A percentile compares a stretch with the other conserved stretches of the same genome.
These are phyloP conservation scores for Hestina assimilis DNA, from an alignment of 1,140 invertebrate species.

Conservation along the genomic window DNA sequence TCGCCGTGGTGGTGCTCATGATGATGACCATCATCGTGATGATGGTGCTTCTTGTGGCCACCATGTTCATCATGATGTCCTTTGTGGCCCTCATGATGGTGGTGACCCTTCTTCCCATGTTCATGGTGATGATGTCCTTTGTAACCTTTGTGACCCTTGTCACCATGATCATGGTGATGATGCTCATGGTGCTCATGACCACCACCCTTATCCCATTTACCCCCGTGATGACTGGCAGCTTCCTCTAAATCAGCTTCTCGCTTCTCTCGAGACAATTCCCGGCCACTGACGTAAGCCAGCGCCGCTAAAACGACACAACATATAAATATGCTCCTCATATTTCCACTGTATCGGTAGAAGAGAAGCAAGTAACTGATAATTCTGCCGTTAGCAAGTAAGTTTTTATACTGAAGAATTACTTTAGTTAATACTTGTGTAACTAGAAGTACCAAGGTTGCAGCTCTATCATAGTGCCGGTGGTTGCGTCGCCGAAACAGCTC, in stretches of 20 bases:
- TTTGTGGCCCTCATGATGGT: constrained; percentile 84
- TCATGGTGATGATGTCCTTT: constrained; percentile 83
- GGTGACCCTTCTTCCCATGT: constrained; percentile 84
- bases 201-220: constrained; percentile 80
- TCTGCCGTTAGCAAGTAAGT: constrained; percentile 34
- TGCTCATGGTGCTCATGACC: constrained; percentile 75
- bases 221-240: constrained; percentile 77
- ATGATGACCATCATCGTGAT: constrained; percentile 85
- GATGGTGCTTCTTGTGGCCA: constrained; percentile 86
- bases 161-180: constrained; percentile 78
- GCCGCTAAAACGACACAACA: constrained; percentile 57
- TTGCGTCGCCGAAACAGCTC: constrained; percentile 47
- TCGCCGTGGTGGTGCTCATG: constrained; percentile 85
- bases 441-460: constrained; percentile 66
- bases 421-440: constrained; percentile 55
- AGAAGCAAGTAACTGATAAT: constrained; percentile 59
- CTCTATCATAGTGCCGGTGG: constrained; percentile 37
- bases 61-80: constrained; percentile 85
- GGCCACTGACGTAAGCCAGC: constrained; percentile 57
- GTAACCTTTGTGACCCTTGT: constrained; percentile 77
- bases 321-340: constrained; percentile 58
- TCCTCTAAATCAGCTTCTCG: constrained; percentile 78
- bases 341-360: constrained; percentile 46
- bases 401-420: constrained; percentile 65
- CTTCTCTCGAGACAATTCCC: constrained; percentile 45